phyloP scores from a whole-genome alignment of 2,888 invertebrate species.

The Orchestes rusci region DNA sequence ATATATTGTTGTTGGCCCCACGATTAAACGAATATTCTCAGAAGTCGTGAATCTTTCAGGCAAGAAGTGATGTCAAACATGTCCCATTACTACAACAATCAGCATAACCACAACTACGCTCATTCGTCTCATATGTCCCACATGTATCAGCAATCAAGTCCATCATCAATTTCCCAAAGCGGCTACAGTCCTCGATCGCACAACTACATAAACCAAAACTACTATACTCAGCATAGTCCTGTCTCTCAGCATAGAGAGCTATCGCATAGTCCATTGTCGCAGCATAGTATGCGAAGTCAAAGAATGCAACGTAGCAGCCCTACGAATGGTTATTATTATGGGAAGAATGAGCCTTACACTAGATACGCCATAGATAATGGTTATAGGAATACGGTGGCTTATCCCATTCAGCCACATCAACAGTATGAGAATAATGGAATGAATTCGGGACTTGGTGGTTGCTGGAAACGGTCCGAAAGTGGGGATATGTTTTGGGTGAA shows the following conservation, averaged over 20 bases:
- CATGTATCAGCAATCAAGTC: conserved; percentile 20
- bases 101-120: conserved; percentile 14
- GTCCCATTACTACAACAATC: conserved; percentile 16
- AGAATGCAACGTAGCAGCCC: conserved; percentile 28
- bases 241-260: conserved; percentile 23
- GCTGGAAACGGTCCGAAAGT: conserved; percentile 40
- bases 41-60: no score
- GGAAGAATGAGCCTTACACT: conserved; percentile 20
- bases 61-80: conserved; percentile 22
- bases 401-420: conserved; percentile 40
- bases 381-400: conserved; percentile 35
- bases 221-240: conserved; percentile 25
- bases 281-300: conserved; percentile 18
- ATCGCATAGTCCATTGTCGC: conserved; percentile 22
- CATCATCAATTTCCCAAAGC: conserved; percentile 19
- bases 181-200: conserved; percentile 22
- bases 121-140: conserved; percentile 20
- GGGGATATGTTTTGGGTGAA: conserved; percentile 43
- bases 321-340: no score
- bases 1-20: no score
- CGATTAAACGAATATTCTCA: no score
- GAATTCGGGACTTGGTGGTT: conserved; percentile 41
- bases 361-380: conserved; percentile 12
- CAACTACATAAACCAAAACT: conserved; percentile 26
- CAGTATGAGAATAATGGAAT: conserved; percentile 29